phyloP scores from a whole-genome alignment of 2,888 invertebrate genomes.

The Anthrax anthrax region DNA sequence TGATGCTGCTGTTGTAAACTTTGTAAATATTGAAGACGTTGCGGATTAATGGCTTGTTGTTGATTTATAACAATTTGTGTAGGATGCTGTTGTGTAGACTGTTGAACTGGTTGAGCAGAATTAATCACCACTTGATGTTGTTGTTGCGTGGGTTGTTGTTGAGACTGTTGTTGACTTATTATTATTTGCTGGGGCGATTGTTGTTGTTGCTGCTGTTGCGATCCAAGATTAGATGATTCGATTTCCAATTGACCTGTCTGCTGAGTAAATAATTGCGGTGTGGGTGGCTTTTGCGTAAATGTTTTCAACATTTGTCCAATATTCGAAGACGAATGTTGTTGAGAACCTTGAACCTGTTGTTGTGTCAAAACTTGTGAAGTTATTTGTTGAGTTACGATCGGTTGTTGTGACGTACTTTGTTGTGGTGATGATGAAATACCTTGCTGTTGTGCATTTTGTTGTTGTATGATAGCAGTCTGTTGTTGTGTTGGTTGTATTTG shows the following conservation, averaged over 20 bases:
- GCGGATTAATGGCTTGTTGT: slow-evolving; percentile 29
- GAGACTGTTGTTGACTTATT: slow-evolving; percentile 29
- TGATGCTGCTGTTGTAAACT: slow-evolving; percentile 28
- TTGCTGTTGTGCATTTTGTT: slow-evolving; percentile 16
- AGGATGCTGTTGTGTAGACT: slow-evolving; percentile 24
- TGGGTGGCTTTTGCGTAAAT: slow-evolving; percentile 36
- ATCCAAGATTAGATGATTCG: slow-evolving; percentile 15
- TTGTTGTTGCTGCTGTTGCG: slow-evolving; percentile 26
- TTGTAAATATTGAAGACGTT: slow-evolving; percentile 26
- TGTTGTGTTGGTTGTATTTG: slow-evolving; percentile 32
- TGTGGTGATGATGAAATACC: neutral
- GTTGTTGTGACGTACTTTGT: slow-evolving; percentile 3
- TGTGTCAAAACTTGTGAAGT: slow-evolving; percentile 12
- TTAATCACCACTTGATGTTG: slow-evolving; percentile 30
- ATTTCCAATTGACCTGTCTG: slow-evolving; percentile 24
- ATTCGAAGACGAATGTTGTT: slow-evolving; percentile 36
- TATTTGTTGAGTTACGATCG: slow-evolving; percentile 16
- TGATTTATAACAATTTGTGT: slow-evolving; percentile 31
- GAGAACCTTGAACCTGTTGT: slow-evolving; percentile 37
- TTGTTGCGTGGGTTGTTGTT: slow-evolving; percentile 32
- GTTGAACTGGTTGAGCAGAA: neutral
- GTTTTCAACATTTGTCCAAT: slow-evolving; percentile 27
- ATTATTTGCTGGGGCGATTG: slow-evolving; percentile 36
- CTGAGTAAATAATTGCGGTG: slow-evolving; percentile 33
- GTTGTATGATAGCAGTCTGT: slow-evolving; percentile 20